Percentiles rank a stretch among this genome's conserved stretches.
These are phyloP conservation scores for Marisa cornuarietis DNA, from an alignment of 1,140 invertebrate species.

Conservation along the genomic window DNA sequence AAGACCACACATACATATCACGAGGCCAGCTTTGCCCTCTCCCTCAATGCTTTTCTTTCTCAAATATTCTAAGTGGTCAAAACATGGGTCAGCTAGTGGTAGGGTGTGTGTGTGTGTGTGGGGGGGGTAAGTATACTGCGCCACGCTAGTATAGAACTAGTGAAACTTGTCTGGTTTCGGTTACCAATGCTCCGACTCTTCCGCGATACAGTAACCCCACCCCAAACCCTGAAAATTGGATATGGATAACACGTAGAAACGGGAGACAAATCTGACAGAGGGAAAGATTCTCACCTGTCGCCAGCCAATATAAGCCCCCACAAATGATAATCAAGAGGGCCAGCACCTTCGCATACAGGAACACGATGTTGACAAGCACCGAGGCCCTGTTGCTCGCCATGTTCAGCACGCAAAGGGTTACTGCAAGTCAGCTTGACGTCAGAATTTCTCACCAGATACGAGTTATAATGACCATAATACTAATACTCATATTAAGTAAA, in stretches of 20 bases:
- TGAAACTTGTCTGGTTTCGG: not conserved
- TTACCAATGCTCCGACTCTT: too few relatives aligned
- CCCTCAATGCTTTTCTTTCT: too few relatives aligned
- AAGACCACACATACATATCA: too few relatives aligned
- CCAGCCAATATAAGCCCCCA: constrained; percentile 79
- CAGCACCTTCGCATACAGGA: constrained; percentile 80
- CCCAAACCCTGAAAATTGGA: not conserved
- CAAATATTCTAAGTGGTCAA: too few relatives aligned
- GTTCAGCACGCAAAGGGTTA: constrained; percentile 83
- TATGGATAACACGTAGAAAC: not conserved
- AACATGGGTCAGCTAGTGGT: too few relatives aligned
- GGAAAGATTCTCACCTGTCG: constrained; percentile 68
- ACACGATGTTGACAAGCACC: constrained; percentile 86
- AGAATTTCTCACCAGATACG: not conserved
- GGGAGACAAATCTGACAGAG: not conserved
- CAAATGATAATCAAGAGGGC: constrained; percentile 73
- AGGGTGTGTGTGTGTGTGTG: not conserved
- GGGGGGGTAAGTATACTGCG: too few relatives aligned
- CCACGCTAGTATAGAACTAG: too few relatives aligned
- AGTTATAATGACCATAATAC: not conserved
- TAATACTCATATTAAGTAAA: not conserved
- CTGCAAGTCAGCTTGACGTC: constrained; percentile 27
- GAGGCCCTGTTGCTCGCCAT: constrained; percentile 85
- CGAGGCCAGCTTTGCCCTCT: too few relatives aligned
- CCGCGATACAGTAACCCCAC: too few relatives aligned